These are phyloP conservation scores for Laticauda colubrina DNA, from an alignment of 2,113 vertebrate species.

Conservation along the genomic window DNA sequence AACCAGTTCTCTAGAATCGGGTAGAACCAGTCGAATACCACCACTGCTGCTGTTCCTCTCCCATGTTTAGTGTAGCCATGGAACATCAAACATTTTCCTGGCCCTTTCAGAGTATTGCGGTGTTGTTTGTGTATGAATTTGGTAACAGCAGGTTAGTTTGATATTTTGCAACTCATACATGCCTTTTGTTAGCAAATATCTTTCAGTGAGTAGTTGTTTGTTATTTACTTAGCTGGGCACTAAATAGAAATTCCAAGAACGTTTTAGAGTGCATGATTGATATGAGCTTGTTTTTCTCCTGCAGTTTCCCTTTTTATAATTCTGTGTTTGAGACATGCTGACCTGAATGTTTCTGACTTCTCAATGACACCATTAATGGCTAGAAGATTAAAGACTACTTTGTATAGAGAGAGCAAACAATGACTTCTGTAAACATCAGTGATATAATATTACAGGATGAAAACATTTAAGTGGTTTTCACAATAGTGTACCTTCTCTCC, in stretches of 20 bases:
- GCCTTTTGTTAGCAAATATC: neutral
- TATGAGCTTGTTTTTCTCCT: neutral
- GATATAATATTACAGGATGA: constrained; percentile 25
- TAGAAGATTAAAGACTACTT: constrained; percentile 11
- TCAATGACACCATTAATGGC: constrained; percentile 21
- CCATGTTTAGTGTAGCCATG: neutral
- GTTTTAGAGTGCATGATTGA: neutral
- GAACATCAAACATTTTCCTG: neutral
- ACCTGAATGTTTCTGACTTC: constrained; percentile 12
- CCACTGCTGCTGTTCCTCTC: neutral
- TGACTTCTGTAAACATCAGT: constrained; percentile 22
- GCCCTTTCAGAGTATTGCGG: neutral
- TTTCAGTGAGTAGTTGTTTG: neutral
- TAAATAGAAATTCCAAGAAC: neutral
- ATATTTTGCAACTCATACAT: neutral
- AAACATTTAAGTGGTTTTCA: constrained; percentile 25
- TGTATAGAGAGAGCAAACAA: constrained; percentile 6
- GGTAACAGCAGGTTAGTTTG: neutral
- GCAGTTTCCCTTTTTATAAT: neutral
- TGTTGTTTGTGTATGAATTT: neutral
- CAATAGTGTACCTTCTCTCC: neutral
- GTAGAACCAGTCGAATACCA: too few relatives aligned
- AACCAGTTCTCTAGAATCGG: too few relatives aligned
- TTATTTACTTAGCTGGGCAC: neutral
- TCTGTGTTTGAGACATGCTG: constrained; percentile 7